Evolutionary conservation across 2,113 vertebrate species (phyloP).

Genomic region (Corythaixoides concolor): DNA sequence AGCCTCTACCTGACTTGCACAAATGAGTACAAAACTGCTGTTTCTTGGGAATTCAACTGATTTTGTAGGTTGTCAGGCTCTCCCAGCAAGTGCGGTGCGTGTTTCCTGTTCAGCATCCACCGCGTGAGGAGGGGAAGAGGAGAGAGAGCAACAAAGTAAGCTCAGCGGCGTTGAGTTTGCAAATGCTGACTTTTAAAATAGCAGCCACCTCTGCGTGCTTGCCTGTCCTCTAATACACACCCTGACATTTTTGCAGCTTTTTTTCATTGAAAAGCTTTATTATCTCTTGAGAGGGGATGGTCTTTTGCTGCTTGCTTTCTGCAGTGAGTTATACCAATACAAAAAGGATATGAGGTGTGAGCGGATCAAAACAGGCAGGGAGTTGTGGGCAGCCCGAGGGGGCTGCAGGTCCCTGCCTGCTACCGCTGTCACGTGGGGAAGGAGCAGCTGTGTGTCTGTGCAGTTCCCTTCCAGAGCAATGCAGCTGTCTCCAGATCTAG

Average conservation of each 20-base stretch:
- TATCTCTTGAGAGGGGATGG: background rate
- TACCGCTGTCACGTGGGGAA: background rate
- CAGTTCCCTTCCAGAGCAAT: background rate
- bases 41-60: background rate
- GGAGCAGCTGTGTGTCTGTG: background rate
- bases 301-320: background rate
- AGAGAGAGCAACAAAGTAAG: background rate
- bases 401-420: background rate
- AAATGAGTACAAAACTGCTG: slow-evolving; percentile 15
- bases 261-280: background rate
- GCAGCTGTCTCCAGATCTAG: slow-evolving; percentile 19
- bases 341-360: background rate
- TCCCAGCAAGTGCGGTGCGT: background rate
- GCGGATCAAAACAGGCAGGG: background rate
- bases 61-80: background rate
- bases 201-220: background rate
- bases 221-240: background rate
- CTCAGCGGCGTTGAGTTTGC: background rate
- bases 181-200: background rate
- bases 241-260: background rate
- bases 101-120: background rate
- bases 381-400: background rate
- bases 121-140: background rate
- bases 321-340: background rate
- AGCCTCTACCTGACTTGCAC: slow-evolving; percentile 24